A percentile compares a stretch with the other conserved stretches of the same genome.
These are phyloP conservation scores for Drosophila simulans DNA, from an alignment of 1,140 invertebrate genomes.

Conservation along the genomic window DNA sequence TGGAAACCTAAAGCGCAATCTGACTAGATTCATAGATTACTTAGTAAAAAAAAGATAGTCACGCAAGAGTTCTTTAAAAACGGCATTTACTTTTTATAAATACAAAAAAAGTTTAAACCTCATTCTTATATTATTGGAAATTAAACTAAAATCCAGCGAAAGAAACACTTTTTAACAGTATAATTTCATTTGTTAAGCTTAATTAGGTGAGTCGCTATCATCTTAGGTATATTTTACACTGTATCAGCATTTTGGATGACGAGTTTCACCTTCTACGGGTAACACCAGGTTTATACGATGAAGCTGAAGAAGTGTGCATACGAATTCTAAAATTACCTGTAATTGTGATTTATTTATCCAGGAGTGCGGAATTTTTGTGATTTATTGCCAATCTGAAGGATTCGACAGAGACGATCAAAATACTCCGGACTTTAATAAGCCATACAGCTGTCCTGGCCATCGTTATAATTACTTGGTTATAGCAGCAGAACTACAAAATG, in stretches of 20 bases:
- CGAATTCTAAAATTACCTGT: neutral
- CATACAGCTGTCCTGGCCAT: conserved; percentile 85
- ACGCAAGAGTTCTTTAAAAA: no score
- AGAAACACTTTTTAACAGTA: neutral
- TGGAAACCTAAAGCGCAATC: no score
- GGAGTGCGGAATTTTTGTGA: conserved; percentile 7
- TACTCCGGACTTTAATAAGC: conserved; percentile 84
- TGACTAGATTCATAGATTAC: no score
- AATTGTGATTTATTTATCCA: neutral
- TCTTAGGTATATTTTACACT: neutral
- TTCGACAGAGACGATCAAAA: conserved; percentile 59
- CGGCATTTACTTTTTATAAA: no score
- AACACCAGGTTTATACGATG: conserved; percentile 6
- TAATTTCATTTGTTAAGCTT: neutral
- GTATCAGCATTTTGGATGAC: neutral
- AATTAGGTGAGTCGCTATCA: no score
- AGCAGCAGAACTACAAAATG: conserved; percentile 56
- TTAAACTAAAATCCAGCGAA: no score
- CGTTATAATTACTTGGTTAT: conserved; percentile 23
- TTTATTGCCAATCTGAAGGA: conserved; percentile 56
- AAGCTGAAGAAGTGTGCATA: no score
- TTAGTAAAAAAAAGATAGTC: no score
- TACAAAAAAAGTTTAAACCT: no score
- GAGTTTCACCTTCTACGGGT: conserved; percentile 1
- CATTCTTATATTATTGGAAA: no score